Evolutionary conservation across 1,140 invertebrate genomes (phyloP), one percentile per base, ranked within the genome.

Genomic region (Mamestra configurata): DNA sequence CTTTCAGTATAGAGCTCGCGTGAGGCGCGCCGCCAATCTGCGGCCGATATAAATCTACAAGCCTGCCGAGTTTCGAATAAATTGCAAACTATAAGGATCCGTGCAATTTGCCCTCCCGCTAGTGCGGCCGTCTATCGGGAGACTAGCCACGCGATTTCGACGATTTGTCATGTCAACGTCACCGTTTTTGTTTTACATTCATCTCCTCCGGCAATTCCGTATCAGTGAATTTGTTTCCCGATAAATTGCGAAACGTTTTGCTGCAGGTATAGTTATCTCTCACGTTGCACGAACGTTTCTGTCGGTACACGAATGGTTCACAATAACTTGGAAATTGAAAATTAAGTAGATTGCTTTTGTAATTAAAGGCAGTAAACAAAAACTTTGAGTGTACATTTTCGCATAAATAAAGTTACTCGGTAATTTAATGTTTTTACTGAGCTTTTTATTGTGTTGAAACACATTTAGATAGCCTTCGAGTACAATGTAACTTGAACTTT

Each of bases 31-130:
- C 84, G 84, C 84, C 84, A 86, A 90, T 88, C 88, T 83, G 88
- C 59, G 78, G 80, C 81, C 81, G 89, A 93, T 92, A 94, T 91
- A 92, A 92, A 93, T 92, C 90, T 92, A 88, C 89, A 85, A 86
- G 86, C 83, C 82, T 82, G 84, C 82, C 86, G 87, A 89, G 84
- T 89, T 88, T 87, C 80, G 84, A 90, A 93, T 92, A 92, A 90
- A 94, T 92, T 92, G 91, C 87, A 70, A 91, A 88, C 84, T 88
- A 86, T 87, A 86, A 88, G 85, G 84, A 88, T 89, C 80, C 81
- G 71, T 84, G 82, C 89, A 86, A 88, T 87, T 89, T 86, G 80
- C 81, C 78, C 71, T 49, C 40, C 73, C 11, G 31, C 73, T 73
- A 72, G 68, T 15, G 18, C 68, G 53, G 7, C 35, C 71, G 71